A percentile compares a stretch with the other conserved stretches of the same genome.
Conservation (phyloP, 2,113 vertebrate genomes). For the Mustela nigripes region DNA sequence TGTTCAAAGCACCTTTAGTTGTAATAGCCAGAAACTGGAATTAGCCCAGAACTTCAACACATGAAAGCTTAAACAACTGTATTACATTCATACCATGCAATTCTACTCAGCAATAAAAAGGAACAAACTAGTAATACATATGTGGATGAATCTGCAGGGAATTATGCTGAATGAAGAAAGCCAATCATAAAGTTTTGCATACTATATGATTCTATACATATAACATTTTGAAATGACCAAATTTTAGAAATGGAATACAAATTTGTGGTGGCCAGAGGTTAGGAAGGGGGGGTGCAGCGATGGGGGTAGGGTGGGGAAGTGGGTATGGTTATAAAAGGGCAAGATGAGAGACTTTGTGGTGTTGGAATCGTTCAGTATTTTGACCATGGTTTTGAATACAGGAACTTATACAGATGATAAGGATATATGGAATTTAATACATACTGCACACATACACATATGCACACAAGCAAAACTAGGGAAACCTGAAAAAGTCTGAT, state of each 20-base stretch:
- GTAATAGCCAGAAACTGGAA: not conserved
- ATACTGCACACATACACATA: not conserved
- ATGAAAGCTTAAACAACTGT: not conserved
- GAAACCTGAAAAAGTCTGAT: not conserved
- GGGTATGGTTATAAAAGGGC: not conserved
- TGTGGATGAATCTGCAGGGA: not conserved
- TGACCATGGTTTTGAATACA: not conserved
- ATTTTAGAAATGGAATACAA: not conserved
- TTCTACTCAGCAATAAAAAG: not conserved
- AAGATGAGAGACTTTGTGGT: too few relatives aligned
- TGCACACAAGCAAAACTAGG: not conserved
- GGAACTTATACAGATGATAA: not conserved
- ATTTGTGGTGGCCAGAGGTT: not conserved
- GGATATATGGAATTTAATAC: not conserved
- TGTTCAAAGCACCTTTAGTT: not conserved
- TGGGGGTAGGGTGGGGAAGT: not conserved
- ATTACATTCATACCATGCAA: not conserved
- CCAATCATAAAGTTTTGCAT: not conserved
- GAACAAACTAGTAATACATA: not conserved
- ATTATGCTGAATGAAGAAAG: not conserved
- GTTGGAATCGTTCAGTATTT: not conserved
- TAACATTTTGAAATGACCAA: slow-evolving; percentile 2
- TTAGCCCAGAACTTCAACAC: not conserved
- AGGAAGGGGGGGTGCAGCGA: not conserved
- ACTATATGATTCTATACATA: not conserved